Conservation (phyloP, 92 coral and sea anemone genomes). For the Metridium senile region DNA sequence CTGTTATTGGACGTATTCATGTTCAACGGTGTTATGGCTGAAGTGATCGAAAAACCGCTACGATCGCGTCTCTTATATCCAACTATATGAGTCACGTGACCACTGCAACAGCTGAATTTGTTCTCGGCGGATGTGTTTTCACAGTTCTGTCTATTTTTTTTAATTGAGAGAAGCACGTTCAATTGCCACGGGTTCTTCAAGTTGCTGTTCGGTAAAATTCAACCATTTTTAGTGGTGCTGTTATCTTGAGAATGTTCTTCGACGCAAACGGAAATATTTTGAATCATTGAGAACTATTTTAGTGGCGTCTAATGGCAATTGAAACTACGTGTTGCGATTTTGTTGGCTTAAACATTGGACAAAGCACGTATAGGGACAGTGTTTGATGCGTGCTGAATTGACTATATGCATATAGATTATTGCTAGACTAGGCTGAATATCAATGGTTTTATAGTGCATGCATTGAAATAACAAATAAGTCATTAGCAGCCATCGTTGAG, state of each 20-base stretch:
- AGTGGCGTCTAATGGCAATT: too few relatives aligned
- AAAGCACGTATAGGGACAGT: too few relatives aligned
- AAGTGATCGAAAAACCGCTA: neutral
- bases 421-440: too few relatives aligned
- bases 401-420: too few relatives aligned
- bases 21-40: neutral
- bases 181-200: neutral
- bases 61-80: constrained; percentile 9
- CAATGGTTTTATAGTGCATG: too few relatives aligned
- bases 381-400: too few relatives aligned
- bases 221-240: neutral
- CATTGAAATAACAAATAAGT: neutral
- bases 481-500: neutral
- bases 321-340: neutral
- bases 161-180: neutral
- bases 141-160: neutral
- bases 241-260: neutral
- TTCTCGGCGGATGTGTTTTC: constrained; percentile 3
- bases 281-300: neutral
- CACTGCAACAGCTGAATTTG: neutral
- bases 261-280: neutral
- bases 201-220: neutral
- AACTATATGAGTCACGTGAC: constrained; percentile 2
- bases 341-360: too few relatives aligned
- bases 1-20: neutral